These are phyloP conservation scores for Harmothoe impar DNA, from an alignment of 2,888 invertebrate species.

Conservation along the genomic window DNA sequence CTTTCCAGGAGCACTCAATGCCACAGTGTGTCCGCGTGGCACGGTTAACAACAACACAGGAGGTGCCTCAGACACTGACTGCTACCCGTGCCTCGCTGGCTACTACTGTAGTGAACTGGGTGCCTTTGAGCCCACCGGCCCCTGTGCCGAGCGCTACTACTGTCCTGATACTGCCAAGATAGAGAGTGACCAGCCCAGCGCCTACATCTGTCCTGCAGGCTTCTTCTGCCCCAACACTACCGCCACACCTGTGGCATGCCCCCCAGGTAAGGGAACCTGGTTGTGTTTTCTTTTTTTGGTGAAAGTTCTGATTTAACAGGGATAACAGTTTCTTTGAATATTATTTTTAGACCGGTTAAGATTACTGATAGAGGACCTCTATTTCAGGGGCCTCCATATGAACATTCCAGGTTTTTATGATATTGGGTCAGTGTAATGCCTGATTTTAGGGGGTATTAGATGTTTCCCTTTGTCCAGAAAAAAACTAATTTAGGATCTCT, in stretches of 20 bases:
- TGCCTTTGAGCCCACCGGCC: conserved; percentile 76
- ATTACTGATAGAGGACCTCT: no score
- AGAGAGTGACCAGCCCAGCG: conserved; percentile 61
- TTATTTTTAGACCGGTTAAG: no score
- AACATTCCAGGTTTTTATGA: no score
- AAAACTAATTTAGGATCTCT: no score
- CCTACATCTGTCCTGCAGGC: conserved; percentile 76
- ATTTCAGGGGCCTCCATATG: no score
- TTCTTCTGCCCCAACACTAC: conserved; percentile 79
- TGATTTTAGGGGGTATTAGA: no score
- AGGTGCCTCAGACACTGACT: conserved; percentile 73
- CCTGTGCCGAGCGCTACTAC: conserved; percentile 80
- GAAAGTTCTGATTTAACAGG: no score
- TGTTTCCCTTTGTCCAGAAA: no score
- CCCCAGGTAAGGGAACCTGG: conserved; percentile 69
- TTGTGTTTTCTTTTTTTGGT: no score
- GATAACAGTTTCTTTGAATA: background rate
- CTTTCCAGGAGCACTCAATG: conserved; percentile 65
- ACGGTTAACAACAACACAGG: conserved; percentile 78
- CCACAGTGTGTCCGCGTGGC: conserved; percentile 77
- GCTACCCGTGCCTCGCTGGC: conserved; percentile 80
- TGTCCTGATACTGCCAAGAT: conserved; percentile 74
- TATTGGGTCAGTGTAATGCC: no score
- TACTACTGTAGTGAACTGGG: conserved; percentile 76
- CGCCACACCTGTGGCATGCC: conserved; percentile 75